These are phyloP conservation scores for Himalopsyche japonica DNA, from an alignment of 2,888 invertebrate genomes.

Conservation along the genomic window DNA sequence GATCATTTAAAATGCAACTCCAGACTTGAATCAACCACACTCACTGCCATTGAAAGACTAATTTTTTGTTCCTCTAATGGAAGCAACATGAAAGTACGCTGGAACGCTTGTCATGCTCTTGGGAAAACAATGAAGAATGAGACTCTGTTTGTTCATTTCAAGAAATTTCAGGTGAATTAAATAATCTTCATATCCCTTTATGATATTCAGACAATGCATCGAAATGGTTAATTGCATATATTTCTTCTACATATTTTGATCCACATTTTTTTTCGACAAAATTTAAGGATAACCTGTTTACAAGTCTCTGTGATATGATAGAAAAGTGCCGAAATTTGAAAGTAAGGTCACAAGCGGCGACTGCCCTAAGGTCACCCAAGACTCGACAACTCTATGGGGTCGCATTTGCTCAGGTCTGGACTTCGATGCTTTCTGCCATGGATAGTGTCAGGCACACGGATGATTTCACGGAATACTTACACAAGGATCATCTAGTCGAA, in stretches of 20 bases:
- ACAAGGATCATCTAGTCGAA: constrained; percentile 82
- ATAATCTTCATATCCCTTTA: too few relatives aligned
- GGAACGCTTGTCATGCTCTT: constrained; percentile 91
- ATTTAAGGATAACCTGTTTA: constrained; percentile 65
- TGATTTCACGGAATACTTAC: constrained; percentile 83
- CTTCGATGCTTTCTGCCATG: constrained; percentile 71
- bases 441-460: constrained; percentile 78
- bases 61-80: constrained; percentile 71
- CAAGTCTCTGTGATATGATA: constrained; percentile 67
- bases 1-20: constrained; percentile 54
- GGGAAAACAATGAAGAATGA: constrained; percentile 76
- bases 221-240: too few relatives aligned
- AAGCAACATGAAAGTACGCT: constrained; percentile 83
- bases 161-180: constrained; percentile 59
- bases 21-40: constrained; percentile 59
- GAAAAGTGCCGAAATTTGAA: constrained; percentile 82
- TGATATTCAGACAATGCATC: not conserved
- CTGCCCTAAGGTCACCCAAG: constrained; percentile 69
- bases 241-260: not conserved
- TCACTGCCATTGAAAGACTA: constrained; percentile 67
- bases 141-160: constrained; percentile 53
- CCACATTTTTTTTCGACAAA: not conserved
- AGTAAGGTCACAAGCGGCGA: constrained; percentile 85
- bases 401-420: constrained; percentile 68
- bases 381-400: constrained; percentile 66